Base-by-base conservation (phyloP, 1,140 invertebrate genomes). In the Drosophila kohkoa region DNA sequence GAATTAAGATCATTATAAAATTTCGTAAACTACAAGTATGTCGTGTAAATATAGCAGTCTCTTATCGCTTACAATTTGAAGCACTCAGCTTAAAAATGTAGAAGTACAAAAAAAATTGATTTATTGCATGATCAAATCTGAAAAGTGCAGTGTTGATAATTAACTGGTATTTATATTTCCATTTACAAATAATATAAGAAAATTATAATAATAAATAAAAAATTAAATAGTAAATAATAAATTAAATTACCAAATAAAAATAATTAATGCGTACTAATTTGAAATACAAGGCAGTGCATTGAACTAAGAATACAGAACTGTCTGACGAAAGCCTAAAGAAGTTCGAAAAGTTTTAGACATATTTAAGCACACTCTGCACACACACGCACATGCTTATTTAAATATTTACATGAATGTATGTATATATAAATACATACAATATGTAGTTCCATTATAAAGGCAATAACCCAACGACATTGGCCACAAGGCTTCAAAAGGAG, bases 381-480 rank as follows among this genome's bases (percentile, higher is more conserved):
- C 20, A 25, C 20, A 25, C 20, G 3, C 16, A 49, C 5, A 13
- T 38, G 45, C 28, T 4, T 41, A 38, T 45, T 45, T 63, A 57
- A 69, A 69, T 59, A 65, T 45, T 38, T 35, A 38, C 59, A 62
- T 41, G 30, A 15, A 25, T 30, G 48, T 41, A 55, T 52, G 5
- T 3, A 43, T 43, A 43, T 28, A 63, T 43, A 13, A 4, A 43
- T 13, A 13, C 5, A 43, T 43, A 43, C 11, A 43, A 43, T 6
- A 43, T 75, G 59, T 55, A 66, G 52, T 49, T 77, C 64, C 73
- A 80, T 89, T 81, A 89, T 72, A 76, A 73, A 83, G 80, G 77
- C 80, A 87, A 88, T 83, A 83, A 67, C 80, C 79, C 80, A 67
- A 69, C 38, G 68, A 74, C 67, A 57, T 49, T 28, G 35, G 51